Base-by-base conservation (phyloP, 1,140 invertebrate genomes). In the Pseudomyrmex pallidus region DNA sequence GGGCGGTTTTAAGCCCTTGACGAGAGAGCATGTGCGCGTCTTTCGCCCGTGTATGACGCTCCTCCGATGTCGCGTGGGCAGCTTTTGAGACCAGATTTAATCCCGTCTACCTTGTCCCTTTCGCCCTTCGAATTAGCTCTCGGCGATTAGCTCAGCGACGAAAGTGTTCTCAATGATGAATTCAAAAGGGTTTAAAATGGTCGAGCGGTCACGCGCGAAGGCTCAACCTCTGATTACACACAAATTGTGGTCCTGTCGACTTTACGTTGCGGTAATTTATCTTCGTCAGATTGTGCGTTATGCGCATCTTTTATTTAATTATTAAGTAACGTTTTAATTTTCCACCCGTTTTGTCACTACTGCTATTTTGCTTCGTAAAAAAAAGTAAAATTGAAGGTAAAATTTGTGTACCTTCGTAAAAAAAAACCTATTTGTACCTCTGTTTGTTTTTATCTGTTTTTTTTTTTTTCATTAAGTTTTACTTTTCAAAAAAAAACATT, bases 1-100 rank as follows among this genome's bases (percentile, higher is more conserved):
- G 63, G 61, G 59, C 56, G 66, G 44, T 87, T 87, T 86, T 70
- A 83, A 73, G 56, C 44, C 25, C 52, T 22, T 48, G 56, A 82
- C 57, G 46, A 63, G 52, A 35, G 35, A 35, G 35, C 72, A 82
- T 80, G 46, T 72, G 56, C 48, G 66, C 48, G 66, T 56, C 20
- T 57, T 84, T 50, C 10, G 83, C 52, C 35, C 35, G 61, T 46
- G 35, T 35, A 68, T 57, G 61, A 84, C 66, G 77, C 68, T 66
- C 56, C 62, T 57, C 7, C 10, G 76, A 17, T 72, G 8, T 72
- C 66, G 35, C 35, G 54, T 72, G 44, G 74, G 76, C 44, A 44
- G 54, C 35, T 35, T 35, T 4, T 78, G 13, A 57, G 46, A 17
- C 25, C 17, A 50, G 54, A 50, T 70, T 70, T 78, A 80, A 80